Evolutionary conservation across 2,113 vertebrate species (phyloP).

Genomic region (Platysteira castanea): DNA sequence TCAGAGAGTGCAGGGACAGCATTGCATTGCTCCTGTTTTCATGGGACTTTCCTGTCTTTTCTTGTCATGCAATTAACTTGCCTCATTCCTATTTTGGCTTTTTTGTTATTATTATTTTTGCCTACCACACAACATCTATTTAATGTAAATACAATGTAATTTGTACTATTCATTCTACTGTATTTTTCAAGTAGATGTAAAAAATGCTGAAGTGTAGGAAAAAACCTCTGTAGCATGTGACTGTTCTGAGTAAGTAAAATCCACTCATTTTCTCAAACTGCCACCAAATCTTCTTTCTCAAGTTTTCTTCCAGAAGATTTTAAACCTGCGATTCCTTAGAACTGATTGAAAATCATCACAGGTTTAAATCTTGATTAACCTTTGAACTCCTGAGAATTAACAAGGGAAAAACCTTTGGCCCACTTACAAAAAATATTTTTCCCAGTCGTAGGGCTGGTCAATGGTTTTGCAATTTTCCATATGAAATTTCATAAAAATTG

Average conservation of each 20-base stretch:
- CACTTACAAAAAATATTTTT: neutral
- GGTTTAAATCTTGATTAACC: neutral
- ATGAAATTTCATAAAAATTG: neutral
- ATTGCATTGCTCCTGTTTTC: neutral
- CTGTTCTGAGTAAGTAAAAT: neutral
- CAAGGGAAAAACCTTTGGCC: neutral
- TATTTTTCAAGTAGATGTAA: neutral
- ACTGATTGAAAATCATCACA: neutral
- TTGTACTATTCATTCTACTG: neutral
- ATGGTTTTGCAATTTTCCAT: neutral
- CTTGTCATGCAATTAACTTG: neutral
- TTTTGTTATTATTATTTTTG: neutral
- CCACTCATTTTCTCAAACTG: neutral
- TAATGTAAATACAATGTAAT: neutral
- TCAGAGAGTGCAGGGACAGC: slow-evolving; percentile 2
- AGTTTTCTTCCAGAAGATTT: neutral
- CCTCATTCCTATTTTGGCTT: neutral
- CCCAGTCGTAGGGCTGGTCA: neutral
- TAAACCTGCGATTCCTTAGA: neutral
- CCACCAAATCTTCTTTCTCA: neutral
- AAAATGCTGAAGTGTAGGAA: neutral
- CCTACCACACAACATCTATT: neutral
- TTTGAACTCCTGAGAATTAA: neutral
- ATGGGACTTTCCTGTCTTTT: neutral
- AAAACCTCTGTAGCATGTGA: neutral